Base-by-base conservation (phyloP, 2,797 vertebrate genomes). In the Erpetoichthys calabaricus region DNA sequence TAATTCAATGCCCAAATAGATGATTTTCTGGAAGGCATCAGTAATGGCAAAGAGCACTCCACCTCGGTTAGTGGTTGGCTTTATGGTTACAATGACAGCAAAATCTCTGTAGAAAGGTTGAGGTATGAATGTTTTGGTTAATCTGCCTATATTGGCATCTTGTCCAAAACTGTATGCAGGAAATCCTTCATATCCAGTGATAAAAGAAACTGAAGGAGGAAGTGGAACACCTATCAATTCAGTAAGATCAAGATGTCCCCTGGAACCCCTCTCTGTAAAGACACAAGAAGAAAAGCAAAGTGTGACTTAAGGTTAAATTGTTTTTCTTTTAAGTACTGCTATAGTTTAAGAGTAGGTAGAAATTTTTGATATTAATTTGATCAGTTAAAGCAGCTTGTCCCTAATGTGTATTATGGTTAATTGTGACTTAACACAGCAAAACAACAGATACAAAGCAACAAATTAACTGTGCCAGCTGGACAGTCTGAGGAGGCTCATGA, bases 191-290 rank as follows among this genome's bases (percentile, higher is more conserved):
- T 92, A 93, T 52, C 95, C 94, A 0, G 90, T 89, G 49, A 97
- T 80, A 43, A 98, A 97, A 71, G 91, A 91, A 65, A 98, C 88
- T 0, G 91, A 89, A 0, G 91, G 87, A 41, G 94, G 94, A 6
- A 98, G 84, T 0, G 94, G 94, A 7, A 98, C 91, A 2, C 94
- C 94, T 7, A 98, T 91, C 59, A 98, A 62, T 74, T 93, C 90
- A 0, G 89, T 95, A 65, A 98, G 88, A 72, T 98, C 94, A 75
- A 93, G 75, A 6, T 76, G 76, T 56, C 74, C 76, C 61, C 70
- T 84, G 7, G 81, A 75, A 10, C 78, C 74, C 3, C 65, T 65
- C 4, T 86, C 94, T 97, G 81, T 66, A 58, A 60, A 44, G 52
- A 45, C 59, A 6, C 61, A 64, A 44, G 63, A 4, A 47, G 59